Percentiles rank a stretch among this genome's conserved stretches.
Conservation (phyloP, 2,797 vertebrate genomes). For the Cossypha dichroa region DNA sequence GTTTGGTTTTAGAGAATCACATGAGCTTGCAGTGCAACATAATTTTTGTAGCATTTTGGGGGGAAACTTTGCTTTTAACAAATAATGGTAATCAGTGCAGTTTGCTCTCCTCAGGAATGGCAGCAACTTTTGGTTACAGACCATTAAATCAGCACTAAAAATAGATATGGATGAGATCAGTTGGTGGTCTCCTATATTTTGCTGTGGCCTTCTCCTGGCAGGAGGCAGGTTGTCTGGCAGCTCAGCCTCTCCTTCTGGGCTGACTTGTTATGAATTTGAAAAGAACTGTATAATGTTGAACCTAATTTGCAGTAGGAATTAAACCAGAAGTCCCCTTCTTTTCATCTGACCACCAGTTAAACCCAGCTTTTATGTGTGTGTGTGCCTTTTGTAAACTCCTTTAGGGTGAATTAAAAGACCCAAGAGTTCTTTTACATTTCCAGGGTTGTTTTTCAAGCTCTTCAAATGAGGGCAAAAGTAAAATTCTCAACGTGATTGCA, state of each 20-base stretch:
- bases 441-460: conserved; percentile 21
- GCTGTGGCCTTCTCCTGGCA: conserved; percentile 37
- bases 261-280: conserved; percentile 7
- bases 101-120: conserved; percentile 48
- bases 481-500: conserved; percentile 42
- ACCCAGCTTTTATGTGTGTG: not conserved
- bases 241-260: conserved; percentile 19
- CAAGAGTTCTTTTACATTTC: not conserved
- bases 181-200: conserved; percentile 52
- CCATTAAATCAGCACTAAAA: conserved; percentile 72
- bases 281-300: not conserved
- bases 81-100: not conserved
- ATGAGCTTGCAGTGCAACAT: not conserved
- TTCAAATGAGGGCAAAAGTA: conserved; percentile 47
- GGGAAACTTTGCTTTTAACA: not conserved
- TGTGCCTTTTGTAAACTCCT: conserved; percentile 7
- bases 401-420: not conserved
- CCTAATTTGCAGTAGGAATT: not conserved
- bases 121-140: conserved; percentile 57
- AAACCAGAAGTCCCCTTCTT: not conserved
- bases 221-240: conserved; percentile 43
- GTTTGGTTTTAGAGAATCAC: not conserved
- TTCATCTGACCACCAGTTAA: not conserved
- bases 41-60: not conserved
- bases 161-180: conserved; percentile 63